phyloP scores from a whole-genome alignment of 2,888 invertebrate species.

The Pachymerium ferrugineum region DNA sequence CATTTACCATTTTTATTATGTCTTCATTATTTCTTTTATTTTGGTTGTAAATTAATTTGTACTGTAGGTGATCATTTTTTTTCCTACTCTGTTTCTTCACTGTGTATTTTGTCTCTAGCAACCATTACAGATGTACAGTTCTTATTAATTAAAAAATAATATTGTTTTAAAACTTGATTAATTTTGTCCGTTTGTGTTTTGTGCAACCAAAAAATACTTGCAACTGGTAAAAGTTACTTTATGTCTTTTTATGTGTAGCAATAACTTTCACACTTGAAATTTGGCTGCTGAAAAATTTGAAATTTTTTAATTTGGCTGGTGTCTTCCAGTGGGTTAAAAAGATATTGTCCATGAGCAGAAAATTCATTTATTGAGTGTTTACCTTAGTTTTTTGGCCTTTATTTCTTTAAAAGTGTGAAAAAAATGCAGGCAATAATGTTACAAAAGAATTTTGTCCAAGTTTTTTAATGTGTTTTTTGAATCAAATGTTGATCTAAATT shows the following conservation, averaged over 20 bases:
- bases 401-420: neutral
- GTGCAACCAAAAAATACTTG: too few species aligned
- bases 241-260: neutral
- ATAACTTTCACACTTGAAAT: neutral
- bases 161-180: too few species aligned
- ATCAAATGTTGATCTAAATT: too few species aligned
- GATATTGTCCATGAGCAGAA: too few species aligned
- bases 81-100: neutral
- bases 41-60: neutral
- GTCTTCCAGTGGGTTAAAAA: too few species aligned
- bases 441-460: too few species aligned
- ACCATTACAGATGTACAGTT: neutral
- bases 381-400: neutral
- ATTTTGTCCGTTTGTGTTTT: neutral
- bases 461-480: too few species aligned
- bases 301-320: too few species aligned
- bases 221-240: too few species aligned
- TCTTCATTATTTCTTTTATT: neutral
- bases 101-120: slow-evolving; percentile 5
- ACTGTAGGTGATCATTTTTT: too few species aligned
- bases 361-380: neutral
- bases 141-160: neutral
- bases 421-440: slow-evolving; percentile 8
- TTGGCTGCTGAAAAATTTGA: neutral
- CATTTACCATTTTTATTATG: neutral